A percentile compares a stretch with the other conserved stretches of the same genome.
These are phyloP conservation scores for Tretioscincus oriximinensis DNA, from an alignment of 2,113 vertebrate species.

Conservation along the genomic window DNA sequence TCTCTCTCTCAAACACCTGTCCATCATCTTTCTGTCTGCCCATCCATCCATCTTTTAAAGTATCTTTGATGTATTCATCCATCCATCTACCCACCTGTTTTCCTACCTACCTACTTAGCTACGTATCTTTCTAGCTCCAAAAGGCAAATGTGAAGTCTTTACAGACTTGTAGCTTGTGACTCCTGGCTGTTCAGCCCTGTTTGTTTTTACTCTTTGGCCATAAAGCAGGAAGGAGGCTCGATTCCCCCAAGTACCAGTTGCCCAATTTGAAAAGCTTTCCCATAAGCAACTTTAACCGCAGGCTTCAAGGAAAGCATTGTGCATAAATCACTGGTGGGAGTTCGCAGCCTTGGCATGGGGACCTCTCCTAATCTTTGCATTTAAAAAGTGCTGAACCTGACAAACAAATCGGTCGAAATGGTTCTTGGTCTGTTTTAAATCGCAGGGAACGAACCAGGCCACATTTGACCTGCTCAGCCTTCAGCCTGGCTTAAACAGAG, in stretches of 20 bases:
- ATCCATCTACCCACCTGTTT: too few species aligned
- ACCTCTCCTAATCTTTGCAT: neutral
- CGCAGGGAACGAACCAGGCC: neutral
- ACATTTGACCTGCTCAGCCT: neutral
- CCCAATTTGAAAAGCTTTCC: neutral
- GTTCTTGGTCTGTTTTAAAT: neutral
- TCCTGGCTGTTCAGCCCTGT: too few species aligned
- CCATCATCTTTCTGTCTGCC: too few species aligned
- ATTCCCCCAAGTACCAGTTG: neutral
- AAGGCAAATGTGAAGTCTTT: neutral
- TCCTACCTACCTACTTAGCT: too few species aligned
- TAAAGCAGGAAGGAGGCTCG: too few species aligned
- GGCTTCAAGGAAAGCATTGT: neutral
- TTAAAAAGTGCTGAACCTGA: neutral
- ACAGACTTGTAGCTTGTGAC: neutral
- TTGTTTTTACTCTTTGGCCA: neutral
- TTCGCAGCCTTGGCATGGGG: neutral
- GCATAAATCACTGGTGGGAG: neutral
- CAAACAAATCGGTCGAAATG: neutral
- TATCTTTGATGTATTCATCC: too few species aligned
- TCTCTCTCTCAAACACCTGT: too few species aligned
- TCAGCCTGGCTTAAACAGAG: neutral
- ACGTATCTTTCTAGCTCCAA: too few species aligned
- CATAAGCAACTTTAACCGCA: neutral
- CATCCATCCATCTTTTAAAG: too few species aligned